A percentile compares a stretch with the other conserved stretches of the same genome.
phyloP scores from a whole-genome alignment of 64 coral and sea anemone species.

The Dendrophyllia cribrosa region DNA sequence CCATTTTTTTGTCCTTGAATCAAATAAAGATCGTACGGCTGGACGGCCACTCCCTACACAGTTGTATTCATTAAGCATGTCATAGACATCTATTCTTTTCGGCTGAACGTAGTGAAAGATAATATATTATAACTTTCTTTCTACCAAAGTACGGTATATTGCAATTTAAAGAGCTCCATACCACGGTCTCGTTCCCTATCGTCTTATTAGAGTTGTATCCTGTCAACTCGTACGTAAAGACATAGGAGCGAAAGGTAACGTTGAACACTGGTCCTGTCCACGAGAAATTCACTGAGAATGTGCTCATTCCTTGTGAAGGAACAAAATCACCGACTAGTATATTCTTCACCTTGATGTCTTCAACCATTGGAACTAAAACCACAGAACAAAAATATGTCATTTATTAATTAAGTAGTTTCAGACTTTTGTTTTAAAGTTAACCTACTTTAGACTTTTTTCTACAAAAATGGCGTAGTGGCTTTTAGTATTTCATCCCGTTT shows the following conservation, averaged over 20 bases:
- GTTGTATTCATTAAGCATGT: no score
- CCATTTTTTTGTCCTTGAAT: no score
- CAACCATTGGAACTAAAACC: background rate
- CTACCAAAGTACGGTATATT: no score
- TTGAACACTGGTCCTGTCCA: constrained; percentile 28
- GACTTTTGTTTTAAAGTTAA: no score
- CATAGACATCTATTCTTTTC: no score
- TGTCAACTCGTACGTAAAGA: background rate
- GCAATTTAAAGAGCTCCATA: background rate
- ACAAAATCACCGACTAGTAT: background rate
- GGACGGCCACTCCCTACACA: no score
- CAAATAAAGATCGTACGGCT: no score
- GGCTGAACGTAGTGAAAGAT: no score
- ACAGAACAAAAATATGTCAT: background rate
- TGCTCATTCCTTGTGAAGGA: background rate
- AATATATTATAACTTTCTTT: no score
- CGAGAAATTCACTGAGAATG: background rate
- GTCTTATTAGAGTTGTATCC: background rate
- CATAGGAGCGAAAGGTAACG: background rate
- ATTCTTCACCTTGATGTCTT: background rate
- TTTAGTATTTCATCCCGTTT: no score
- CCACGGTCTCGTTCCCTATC: background rate
- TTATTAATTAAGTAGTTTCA: background rate
- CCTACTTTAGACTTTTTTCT: no score
- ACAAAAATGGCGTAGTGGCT: no score